phyloP scores from a whole-genome alignment of 2,113 vertebrate species.

The Pipa parva region DNA sequence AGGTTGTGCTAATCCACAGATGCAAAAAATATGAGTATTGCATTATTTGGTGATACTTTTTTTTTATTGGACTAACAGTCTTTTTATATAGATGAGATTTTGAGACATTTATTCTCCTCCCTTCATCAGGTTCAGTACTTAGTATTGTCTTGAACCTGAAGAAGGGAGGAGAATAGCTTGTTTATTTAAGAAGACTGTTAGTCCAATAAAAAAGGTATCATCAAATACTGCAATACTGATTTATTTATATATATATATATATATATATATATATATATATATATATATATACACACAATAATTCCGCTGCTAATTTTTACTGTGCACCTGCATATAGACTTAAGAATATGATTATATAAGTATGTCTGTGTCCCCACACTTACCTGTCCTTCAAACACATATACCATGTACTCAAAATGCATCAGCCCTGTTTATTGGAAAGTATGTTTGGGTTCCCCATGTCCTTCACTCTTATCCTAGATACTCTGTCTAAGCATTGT shows the following conservation, averaged over 20 bases:
- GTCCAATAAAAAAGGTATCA: too few relatives aligned
- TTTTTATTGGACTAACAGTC: too few relatives aligned
- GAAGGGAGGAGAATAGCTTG: not conserved
- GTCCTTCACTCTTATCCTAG: slow-evolving; percentile 31
- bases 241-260: not conserved
- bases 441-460: slow-evolving; percentile 26
- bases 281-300: not conserved
- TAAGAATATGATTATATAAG: not conserved
- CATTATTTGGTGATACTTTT: too few relatives aligned
- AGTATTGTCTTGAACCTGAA: too few relatives aligned
- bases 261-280: not conserved
- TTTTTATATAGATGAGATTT: not conserved
- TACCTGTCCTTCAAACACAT: too few relatives aligned
- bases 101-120: too few relatives aligned
- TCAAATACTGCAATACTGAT: too few relatives aligned
- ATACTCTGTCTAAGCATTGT: slow-evolving; percentile 6
- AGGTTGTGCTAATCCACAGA: too few relatives aligned
- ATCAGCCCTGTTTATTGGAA: not conserved
- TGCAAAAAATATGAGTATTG: too few relatives aligned
- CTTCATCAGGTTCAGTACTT: not conserved
- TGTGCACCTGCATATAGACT: not conserved
- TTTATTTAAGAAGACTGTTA: too few relatives aligned
- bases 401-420: too few relatives aligned
- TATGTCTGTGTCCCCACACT: not conserved
- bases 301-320: not conserved